Base-by-base conservation (phyloP, 2,113 vertebrate species). In the Paramisgurnus dabryanus region DNA sequence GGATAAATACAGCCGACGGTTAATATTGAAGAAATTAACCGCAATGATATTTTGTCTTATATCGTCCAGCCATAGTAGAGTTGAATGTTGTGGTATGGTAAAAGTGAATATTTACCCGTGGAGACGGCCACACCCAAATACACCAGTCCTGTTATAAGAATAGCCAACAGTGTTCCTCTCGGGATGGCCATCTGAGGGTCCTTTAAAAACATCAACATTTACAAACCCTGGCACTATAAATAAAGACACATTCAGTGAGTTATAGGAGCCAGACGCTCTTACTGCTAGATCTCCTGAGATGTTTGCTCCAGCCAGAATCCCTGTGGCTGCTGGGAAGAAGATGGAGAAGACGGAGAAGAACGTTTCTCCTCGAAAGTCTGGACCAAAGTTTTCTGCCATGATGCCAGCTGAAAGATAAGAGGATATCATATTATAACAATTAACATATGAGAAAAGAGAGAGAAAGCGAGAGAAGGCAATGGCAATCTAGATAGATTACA, bases 211-310 rank as follows among this genome's bases (percentile, higher is more conserved):
- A 68, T 27, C 39, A 27, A 61, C 55, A 50, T 63, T 83, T 39
- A 71, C 9, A 47, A 22, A 53, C 27, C 11, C 10, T 34, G 27
- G 15, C n/a, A 39, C 63, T 4, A 67, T 27, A n/a, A 83, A 3
- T n/a, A 66, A n/a, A 50, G 18, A 10, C 61, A 57, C n/a, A 8
- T 3, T 9, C 1, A 0, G 11, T 27, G 2, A 49, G 9, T 6
- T 18, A 8, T 57, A 18, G 40, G 15, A 13, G 27, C 4, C 41
- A 39, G 4, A 3, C 10, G 1, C 57, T 94, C 97, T 96, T 87
- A 99, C 98, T 66, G 96, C 93, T 78, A 99, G 96, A 88, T 99
- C 98, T 90, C 98, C 98, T 53, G 98, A 99, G 91, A 99, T 99
- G 90, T 99, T 99, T 84, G 98, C 96, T 83, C 98, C 98, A 55